Base-by-base conservation (phyloP, 2,888 invertebrate genomes). In the Ellobium chinense region DNA sequence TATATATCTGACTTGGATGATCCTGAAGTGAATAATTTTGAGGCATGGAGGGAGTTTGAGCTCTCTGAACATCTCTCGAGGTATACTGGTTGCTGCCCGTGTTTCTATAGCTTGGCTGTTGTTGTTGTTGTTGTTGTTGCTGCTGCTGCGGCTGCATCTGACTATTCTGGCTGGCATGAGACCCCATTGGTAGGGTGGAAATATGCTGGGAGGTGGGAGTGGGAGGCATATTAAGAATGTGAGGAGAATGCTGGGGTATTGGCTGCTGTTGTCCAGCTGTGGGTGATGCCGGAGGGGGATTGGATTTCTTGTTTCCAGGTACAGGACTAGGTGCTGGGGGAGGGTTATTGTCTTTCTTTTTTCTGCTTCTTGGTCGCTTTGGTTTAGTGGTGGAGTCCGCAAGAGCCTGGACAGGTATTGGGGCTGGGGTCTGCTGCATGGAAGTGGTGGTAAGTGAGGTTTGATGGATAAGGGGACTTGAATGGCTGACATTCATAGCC, bases 301-400 rank as follows among this genome's bases (percentile, higher is more conserved):
- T 73, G 58, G 73, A 68, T 70, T 80, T 75, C 27, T 80, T 80
- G n/a, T 21, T 60, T 3, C 54, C 77, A 18, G 14, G 34, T 31
- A 65, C 9, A 14, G 21, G 54, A 60, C 21, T 63, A 29, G 34
- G 24, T 34, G 74, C 37, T 54, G 63, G 39, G 7, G 68, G 29
- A 24, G 37, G 39, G 31, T 37, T 63, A 18, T 81, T 79, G 9
- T 84, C 84, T 72, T 88, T 88, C 82, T 88, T 89, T 83, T 89
- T 90, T 24, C 87, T 82, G 54, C 86, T 81, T 14, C 89, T 80
- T 2, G 84, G 76, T 72, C 88, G 87, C 78, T 91, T 91, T 24
- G 90, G 89, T 82, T 90, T 90, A 29, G 92, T 91, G 21, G 91
- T 91, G 5, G 92, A 91, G 83, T 92, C 92, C 18, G 92, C 89